Evolutionary conservation across 2,113 vertebrate genomes (phyloP).

Genomic region (Vidua macroura): DNA sequence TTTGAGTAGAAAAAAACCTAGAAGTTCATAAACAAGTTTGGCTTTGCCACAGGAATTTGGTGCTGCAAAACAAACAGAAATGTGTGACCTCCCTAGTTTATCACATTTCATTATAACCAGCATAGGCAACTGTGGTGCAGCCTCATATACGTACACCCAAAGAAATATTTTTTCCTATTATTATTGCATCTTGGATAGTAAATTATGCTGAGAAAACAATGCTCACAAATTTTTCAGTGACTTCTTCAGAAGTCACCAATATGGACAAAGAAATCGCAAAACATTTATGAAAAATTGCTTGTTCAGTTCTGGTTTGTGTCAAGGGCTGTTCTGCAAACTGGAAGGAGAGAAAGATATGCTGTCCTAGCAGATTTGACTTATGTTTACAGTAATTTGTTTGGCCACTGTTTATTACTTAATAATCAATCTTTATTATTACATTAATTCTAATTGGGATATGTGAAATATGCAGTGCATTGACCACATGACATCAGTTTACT

Average conservation of each 20-base stretch:
- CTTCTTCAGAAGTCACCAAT: neutral
- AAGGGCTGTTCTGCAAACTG: neutral
- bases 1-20: neutral
- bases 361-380: conserved; percentile 3
- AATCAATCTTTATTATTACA: conserved; percentile 28
- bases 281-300: neutral
- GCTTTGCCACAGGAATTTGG: neutral
- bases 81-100: rapidly evolving
- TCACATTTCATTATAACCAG: neutral
- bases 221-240: neutral
- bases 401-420: conserved; percentile 45
- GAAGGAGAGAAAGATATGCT: neutral
- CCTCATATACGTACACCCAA: neutral
- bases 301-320: neutral
- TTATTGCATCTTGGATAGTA: neutral
- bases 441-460: conserved; percentile 33
- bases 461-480: conserved; percentile 3
- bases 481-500: conserved; percentile 34
- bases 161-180: neutral
- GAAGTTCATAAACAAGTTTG: neutral
- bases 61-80: neutral
- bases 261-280: neutral
- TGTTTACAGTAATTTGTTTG: neutral
- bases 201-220: neutral
- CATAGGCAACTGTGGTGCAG: neutral